These are phyloP conservation scores for Zygogramma bicolorata DNA, from an alignment of 2,888 invertebrate species.

Conservation along the genomic window DNA sequence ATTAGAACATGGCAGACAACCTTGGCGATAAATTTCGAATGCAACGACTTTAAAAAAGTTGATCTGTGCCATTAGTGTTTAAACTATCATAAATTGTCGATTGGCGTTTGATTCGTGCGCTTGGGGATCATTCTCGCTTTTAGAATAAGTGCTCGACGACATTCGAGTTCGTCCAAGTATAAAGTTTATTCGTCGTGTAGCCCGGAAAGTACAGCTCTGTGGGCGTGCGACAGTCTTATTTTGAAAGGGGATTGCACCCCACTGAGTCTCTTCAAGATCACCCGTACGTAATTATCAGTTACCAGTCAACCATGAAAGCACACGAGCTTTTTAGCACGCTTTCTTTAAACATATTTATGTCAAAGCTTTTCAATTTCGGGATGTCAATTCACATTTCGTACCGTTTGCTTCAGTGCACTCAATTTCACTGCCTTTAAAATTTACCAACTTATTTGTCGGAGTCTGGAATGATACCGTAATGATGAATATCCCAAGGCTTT, in stretches of 20 bases:
- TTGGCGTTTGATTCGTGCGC: conserved; percentile 62
- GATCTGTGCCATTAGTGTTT: conserved; percentile 61
- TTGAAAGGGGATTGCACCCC: conserved; percentile 60
- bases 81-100: conserved; percentile 66
- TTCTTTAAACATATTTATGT: conserved; percentile 66
- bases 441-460: conserved; percentile 35
- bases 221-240: conserved; percentile 66
- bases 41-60: conserved; percentile 59
- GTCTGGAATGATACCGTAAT: conserved; percentile 16
- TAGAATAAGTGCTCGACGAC: conserved; percentile 64
- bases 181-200: conserved; percentile 65
- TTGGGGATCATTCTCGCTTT: conserved; percentile 59
- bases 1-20: conserved; percentile 57
- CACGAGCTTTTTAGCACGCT: conserved; percentile 65
- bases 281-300: conserved; percentile 68
- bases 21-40: conserved; percentile 61
- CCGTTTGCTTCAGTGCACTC: conserved; percentile 56
- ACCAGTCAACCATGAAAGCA: conserved; percentile 64
- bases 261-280: conserved; percentile 65
- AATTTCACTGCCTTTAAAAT: conserved; percentile 48
- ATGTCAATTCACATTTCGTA: conserved; percentile 63
- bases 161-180: conserved; percentile 63
- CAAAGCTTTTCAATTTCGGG: conserved; percentile 64
- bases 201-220: conserved; percentile 60
- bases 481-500: background rate